phyloP scores from a whole-genome alignment of 2,113 vertebrate genomes.

The Prolemur simus region DNA sequence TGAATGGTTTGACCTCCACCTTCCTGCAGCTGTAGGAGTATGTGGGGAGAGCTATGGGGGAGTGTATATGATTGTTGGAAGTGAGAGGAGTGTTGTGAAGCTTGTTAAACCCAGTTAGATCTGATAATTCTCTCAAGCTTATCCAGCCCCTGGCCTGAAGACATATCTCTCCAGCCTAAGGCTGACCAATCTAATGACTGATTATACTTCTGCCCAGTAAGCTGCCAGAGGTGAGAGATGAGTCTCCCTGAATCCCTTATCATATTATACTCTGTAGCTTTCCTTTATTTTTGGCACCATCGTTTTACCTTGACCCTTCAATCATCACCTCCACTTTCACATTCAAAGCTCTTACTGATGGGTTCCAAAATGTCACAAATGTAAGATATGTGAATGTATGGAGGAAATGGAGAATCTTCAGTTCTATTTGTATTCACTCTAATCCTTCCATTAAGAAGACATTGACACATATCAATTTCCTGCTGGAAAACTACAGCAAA shows the following conservation, averaged over 20 bases:
- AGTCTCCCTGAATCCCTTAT: neutral
- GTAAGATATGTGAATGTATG: conserved; percentile 10
- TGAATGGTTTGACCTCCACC: neutral
- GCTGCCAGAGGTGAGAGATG: neutral
- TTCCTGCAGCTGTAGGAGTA: neutral
- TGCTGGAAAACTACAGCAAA: neutral
- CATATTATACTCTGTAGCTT: neutral
- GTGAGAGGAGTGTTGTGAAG: neutral
- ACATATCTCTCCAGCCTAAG: neutral
- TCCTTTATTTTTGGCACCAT: neutral
- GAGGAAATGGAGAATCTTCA: neutral
- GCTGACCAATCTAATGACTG: conserved; percentile 24
- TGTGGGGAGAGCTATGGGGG: no score
- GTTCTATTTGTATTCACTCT: neutral
- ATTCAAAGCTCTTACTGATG: conserved; percentile 9
- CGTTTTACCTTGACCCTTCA: neutral
- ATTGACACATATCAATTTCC: conserved; percentile 8
- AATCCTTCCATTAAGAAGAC: conserved; percentile 23
- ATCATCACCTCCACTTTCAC: conserved; percentile 31
- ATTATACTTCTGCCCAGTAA: conserved; percentile 23
- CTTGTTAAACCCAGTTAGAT: neutral
- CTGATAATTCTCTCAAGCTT: neutral
- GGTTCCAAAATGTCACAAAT: conserved; percentile 29
- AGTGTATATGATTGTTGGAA: neutral
- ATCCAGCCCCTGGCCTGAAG: neutral